Conservation (phyloP, 2,113 vertebrate species). For the Mesoclemmys tuberculata region DNA sequence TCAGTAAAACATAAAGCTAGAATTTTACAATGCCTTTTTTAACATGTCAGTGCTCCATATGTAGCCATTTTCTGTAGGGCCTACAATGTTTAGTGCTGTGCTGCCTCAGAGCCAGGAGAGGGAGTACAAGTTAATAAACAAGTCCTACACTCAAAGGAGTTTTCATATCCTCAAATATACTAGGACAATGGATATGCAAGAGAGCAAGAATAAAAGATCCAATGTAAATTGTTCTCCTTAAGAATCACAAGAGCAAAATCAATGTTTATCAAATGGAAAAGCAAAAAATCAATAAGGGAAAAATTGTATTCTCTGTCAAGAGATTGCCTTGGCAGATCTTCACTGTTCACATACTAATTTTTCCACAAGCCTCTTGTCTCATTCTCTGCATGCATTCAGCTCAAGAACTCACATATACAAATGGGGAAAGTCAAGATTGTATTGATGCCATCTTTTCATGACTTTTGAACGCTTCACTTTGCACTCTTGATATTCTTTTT, state of each 20-base stretch:
- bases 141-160: constrained; percentile 28
- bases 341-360: background rate
- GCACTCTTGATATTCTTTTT: background rate
- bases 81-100: background rate
- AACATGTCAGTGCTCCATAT: background rate
- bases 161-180: constrained; percentile 25
- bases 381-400: background rate
- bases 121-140: constrained; percentile 17
- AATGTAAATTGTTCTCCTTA: background rate
- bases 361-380: background rate
- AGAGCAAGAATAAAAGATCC: constrained; percentile 42
- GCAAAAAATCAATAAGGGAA: constrained; percentile 65
- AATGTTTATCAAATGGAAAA: constrained; percentile 69
- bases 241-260: constrained; percentile 33
- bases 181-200: constrained; percentile 52
- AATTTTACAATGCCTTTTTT: background rate
- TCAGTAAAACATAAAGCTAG: background rate
- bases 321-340: constrained; percentile 6
- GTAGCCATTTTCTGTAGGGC: background rate
- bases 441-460: background rate
- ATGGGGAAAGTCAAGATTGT: background rate
- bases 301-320: constrained; percentile 50
- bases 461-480: background rate
- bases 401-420: background rate
- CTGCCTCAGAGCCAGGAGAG: constrained; percentile 33